Evolutionary conservation across 2,113 vertebrate species (phyloP).

Genomic region (Dromiciops gliroides): DNA sequence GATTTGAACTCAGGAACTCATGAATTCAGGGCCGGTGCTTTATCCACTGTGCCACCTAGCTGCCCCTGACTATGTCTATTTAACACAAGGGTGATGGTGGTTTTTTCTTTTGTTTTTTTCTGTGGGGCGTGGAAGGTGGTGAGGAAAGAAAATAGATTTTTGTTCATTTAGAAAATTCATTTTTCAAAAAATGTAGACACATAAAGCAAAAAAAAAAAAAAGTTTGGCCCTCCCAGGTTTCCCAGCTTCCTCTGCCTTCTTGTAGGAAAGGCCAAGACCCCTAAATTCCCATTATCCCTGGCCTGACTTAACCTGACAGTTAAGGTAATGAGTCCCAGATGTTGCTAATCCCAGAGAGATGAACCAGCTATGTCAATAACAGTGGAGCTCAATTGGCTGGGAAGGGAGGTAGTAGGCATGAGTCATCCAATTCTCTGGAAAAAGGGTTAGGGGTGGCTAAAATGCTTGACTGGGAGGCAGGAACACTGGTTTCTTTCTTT

Average conservation of each 20-base stretch:
- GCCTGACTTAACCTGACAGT: neutral
- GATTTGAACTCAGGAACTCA: too few relatives aligned
- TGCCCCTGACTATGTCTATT: neutral
- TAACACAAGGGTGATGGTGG: neutral
- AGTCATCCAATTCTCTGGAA: neutral
- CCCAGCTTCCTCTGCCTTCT: neutral
- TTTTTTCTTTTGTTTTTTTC: neutral
- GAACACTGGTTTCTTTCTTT: neutral
- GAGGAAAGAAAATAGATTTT: neutral
- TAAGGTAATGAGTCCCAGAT: neutral
- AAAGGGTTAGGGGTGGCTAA: neutral
- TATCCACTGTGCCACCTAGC: too few relatives aligned
- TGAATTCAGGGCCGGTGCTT: too few relatives aligned
- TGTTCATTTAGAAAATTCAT: neutral
- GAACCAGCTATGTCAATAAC: neutral
- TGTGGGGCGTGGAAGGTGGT: neutral
- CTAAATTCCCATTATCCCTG: neutral
- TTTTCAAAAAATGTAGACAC: neutral
- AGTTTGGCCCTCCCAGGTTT: neutral
- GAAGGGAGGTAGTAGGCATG: neutral
- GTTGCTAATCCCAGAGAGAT: neutral
- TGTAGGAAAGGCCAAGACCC: neutral
- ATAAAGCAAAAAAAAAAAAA: neutral
- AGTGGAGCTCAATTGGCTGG: neutral
- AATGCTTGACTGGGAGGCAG: neutral